A percentile compares a stretch with the other conserved stretches of the same genome.
phyloP scores from a whole-genome alignment of 2,113 vertebrate genomes.

The Nannobrachium achirus region DNA sequence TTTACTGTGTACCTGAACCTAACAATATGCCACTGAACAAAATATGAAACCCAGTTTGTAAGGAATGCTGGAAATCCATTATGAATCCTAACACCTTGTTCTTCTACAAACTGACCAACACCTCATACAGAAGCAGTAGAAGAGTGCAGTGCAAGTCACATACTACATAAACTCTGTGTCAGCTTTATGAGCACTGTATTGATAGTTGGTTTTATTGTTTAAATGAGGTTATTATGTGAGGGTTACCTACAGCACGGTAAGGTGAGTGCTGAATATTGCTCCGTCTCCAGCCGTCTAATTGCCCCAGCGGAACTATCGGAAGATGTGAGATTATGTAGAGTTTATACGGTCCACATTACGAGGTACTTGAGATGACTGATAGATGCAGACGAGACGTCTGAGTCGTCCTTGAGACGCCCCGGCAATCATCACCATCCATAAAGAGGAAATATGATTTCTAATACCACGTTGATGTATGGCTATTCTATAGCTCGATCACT shows the following conservation, averaged over 20 bases:
- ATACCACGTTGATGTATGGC: slow-evolving; percentile 18
- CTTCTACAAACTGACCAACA: no score
- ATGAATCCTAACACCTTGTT: no score
- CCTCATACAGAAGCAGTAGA: slow-evolving; percentile 5
- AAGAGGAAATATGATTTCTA: slow-evolving; percentile 49
- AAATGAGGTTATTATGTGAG: neutral
- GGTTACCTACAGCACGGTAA: slow-evolving; percentile 8
- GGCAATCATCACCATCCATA: slow-evolving; percentile 41
- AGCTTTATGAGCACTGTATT: slow-evolving; percentile 8
- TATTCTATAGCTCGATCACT: slow-evolving; percentile 1
- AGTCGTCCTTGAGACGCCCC: slow-evolving; percentile 4
- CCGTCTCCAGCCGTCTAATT: slow-evolving; percentile 7
- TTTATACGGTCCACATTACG: slow-evolving; percentile 13
- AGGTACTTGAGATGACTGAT: slow-evolving; percentile 54
- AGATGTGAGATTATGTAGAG: slow-evolving; percentile 2
- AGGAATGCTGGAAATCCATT: no score
- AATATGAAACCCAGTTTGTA: no score
- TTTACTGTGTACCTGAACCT: no score
- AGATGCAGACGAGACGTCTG: slow-evolving; percentile 26
- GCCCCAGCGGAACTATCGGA: neutral
- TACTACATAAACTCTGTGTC: neutral
- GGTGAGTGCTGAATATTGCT: neutral
- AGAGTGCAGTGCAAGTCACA: slow-evolving; percentile 5
- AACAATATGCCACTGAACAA: no score
- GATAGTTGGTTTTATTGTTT: slow-evolving; percentile 9